These are phyloP conservation scores for Phataginus tricuspis DNA, from an alignment of 2,797 vertebrate genomes.

Conservation along the genomic window DNA sequence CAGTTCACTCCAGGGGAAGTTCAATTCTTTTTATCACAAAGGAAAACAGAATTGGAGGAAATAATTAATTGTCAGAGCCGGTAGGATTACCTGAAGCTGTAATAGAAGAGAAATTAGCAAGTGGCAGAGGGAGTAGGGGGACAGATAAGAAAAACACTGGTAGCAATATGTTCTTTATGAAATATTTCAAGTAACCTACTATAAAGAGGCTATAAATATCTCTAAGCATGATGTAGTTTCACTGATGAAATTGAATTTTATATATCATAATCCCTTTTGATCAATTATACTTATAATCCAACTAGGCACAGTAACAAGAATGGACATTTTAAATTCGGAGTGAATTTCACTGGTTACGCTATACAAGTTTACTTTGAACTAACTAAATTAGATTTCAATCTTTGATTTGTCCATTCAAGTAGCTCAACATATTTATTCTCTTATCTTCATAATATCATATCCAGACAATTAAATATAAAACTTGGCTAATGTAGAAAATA, in stretches of 20 bases:
- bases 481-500: not conserved
- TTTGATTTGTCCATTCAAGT: not conserved
- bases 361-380: not conserved
- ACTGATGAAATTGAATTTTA: not conserved
- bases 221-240: not conserved
- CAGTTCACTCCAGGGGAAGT: constrained; percentile 1
- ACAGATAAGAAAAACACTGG: not conserved
- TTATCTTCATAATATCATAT: not conserved
- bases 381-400: not conserved
- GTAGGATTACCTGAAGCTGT: not conserved
- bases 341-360: not conserved
- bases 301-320: not conserved
- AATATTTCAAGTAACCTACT: not conserved
- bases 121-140: not conserved
- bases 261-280: not conserved
- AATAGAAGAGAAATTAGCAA: not conserved
- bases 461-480: not conserved
- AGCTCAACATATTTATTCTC: not conserved
- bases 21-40: not conserved
- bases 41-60: not conserved
- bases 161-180: not conserved
- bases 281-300: not conserved
- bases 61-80: constrained; percentile 35
- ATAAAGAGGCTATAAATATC: not conserved
- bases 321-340: not conserved